Base-by-base conservation (phyloP, 1,140 invertebrate species). In the Saccostrea cuccullata region DNA sequence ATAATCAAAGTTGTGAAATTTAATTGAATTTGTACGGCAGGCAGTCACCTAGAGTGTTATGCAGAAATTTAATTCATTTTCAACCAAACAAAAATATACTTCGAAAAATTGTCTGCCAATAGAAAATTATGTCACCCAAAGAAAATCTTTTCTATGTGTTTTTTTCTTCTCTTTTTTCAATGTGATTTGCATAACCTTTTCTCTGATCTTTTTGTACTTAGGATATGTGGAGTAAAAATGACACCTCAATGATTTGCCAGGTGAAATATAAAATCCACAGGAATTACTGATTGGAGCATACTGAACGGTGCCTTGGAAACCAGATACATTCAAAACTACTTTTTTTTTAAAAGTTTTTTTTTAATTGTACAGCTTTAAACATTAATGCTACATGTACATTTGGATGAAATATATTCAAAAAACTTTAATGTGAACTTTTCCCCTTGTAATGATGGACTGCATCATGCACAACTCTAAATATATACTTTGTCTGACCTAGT, bases 61-160 rank as follows among this genome's bases (percentile, higher is more conserved):
- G 58, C 30, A 77, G 70, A 77, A 77, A 77, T 77, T 77, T 8
- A 77, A 30, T 77, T 77, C 12, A 77, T 77, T 77, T 26, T 36
- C 15, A 15, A 36, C 26, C 26, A 36, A 26, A 77, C n/a, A 67
- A 67, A 64, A 64, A 64, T 17, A n/a, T 20, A 77, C 26, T 77
- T 73, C 17, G 26, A 77, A 77, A n/a, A 67, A 77, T 77, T 30
- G 26, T 77, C 30, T 77, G 70, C 70, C 70, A 77, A 36, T 30
- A 26, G 26, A 77, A 30, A 64, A 36, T 15, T 15, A 77, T 30
- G 8, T 77, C 70, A 64, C 60, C 23, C 26, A 77, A 17, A 77
- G 15, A 77, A 36, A 26, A 30, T 1, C 2, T 36, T 36, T 36
- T 36, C 30, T 36, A 36, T 36, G 30, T 36, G 30, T 36, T 36